phyloP scores from a whole-genome alignment of 1,140 invertebrate species.

The Arctopsyche grandis region DNA sequence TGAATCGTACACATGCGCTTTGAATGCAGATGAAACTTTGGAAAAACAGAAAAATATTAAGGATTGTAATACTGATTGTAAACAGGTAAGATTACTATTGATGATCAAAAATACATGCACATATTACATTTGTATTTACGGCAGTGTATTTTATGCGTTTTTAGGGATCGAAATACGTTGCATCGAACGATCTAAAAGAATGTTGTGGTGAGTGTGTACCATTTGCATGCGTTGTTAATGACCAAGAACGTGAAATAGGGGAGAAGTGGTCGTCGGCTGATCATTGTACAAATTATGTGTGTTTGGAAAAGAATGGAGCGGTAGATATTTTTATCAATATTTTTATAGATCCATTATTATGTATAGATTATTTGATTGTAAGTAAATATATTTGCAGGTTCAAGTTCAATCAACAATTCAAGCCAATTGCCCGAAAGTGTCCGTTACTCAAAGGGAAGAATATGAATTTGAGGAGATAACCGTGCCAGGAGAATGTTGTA shows the following conservation, averaged over 20 bases:
- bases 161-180: slow-evolving; percentile 49
- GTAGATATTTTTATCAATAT: slow-evolving; percentile 57
- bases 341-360: background rate
- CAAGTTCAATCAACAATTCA: slow-evolving; percentile 61
- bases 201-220: slow-evolving; percentile 76
- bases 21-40: slow-evolving; percentile 59
- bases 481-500: slow-evolving; percentile 58
- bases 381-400: slow-evolving; percentile 56
- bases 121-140: slow-evolving; percentile 8
- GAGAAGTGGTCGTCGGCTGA: slow-evolving; percentile 69
- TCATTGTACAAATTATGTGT: slow-evolving; percentile 70
- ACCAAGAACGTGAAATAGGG: slow-evolving; percentile 63
- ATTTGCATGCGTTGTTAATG: slow-evolving; percentile 70
- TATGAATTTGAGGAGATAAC: slow-evolving; percentile 55
- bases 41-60: slow-evolving; percentile 62
- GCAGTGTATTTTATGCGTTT: background rate
- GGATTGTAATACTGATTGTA: slow-evolving; percentile 58
- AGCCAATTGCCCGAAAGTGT: slow-evolving; percentile 60
- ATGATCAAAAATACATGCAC: background rate
- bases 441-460: slow-evolving; percentile 54
- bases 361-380: background rate
- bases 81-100: slow-evolving; percentile 8
- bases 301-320: slow-evolving; percentile 65
- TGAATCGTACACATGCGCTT: slow-evolving; percentile 65
- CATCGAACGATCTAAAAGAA: slow-evolving; percentile 47